Conservation (phyloP, 2,113 vertebrate genomes). For the Jaculus jaculus region DNA sequence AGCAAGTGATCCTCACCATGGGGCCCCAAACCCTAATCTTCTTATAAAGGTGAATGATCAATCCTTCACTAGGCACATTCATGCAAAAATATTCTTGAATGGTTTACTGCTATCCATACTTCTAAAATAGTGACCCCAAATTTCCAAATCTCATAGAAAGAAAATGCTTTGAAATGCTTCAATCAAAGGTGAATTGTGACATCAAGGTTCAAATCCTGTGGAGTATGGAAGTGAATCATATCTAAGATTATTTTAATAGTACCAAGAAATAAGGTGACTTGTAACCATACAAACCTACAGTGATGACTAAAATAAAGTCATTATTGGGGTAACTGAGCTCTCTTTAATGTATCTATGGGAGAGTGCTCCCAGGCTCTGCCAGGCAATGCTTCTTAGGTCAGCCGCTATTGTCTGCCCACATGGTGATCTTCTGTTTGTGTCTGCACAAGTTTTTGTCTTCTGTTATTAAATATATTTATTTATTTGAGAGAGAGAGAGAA, state of each 20-base stretch:
- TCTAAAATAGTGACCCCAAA: neutral
- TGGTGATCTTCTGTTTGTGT: neutral
- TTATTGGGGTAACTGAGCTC: neutral
- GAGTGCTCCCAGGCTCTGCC: rapidly evolving
- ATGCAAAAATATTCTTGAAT: neutral
- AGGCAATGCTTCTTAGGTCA: too few species aligned
- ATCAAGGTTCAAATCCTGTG: neutral
- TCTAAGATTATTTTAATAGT: neutral
- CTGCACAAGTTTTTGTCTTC: too few species aligned
- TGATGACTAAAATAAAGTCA: neutral
- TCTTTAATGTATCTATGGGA: neutral
- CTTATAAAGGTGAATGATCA: neutral
- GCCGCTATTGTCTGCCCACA: neutral
- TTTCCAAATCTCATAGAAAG: neutral
- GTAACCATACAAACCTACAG: neutral
- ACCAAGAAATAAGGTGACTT: neutral
- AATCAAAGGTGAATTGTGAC: neutral
- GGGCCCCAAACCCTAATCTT: neutral
- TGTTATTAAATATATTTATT: too few species aligned
- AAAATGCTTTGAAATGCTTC: neutral
- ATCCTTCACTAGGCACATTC: neutral
- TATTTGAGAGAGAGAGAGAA: too few species aligned
- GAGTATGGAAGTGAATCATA: neutral
- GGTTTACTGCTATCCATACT: neutral
- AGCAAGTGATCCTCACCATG: too few species aligned